Evolutionary conservation across 2,113 vertebrate species (phyloP), one percentile per base, ranked within the genome.

Genomic region (Seriola aureovittata): DNA sequence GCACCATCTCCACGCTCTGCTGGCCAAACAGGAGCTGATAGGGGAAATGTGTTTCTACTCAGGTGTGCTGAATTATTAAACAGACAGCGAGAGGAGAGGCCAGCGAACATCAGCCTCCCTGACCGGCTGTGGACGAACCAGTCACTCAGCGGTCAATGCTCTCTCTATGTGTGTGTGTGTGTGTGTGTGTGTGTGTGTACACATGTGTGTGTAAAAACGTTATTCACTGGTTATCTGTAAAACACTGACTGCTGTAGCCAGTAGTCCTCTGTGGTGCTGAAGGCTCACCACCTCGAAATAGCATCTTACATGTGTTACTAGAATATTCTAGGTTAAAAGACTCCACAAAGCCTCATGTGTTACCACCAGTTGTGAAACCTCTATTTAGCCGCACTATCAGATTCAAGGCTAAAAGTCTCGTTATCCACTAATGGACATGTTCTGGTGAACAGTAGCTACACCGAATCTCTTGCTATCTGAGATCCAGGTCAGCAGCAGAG

Each of bases 61-160:
- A 93, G 93, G 90, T 91, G 90, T 84, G 80, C 84, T 95, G 93
- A 92, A 95, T 95, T 93, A 96, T 95, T 95, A 91, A 95, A 89
- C 36, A 89, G 89, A 86, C 89, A 84, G 89, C 68, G 71, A 82
- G 85, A 76, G 85, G 81, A 90, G 89, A 94, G 88, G 89, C 85
- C 85, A 82, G 85, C 4, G 55, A 88, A 85, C 79, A 92, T 87
- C 86, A 80, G 88, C 77, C 85, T 85, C 80, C 62, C 81, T 42
- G 67, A 85, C 78, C 65, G 42, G 77, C 86, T 69, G 79, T 10
- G 80, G 80, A 86, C 86, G 78, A 91, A 84, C 76, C 80, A 81
- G 82, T 82, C 90, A 74, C 58, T 78, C 72, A 72, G 80, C 67
- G 82, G 80, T 88, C 84, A 85, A 46, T 46, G 1, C 48, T 11